phyloP scores from a whole-genome alignment of 2,797 vertebrate species.

The Bryconaethiops microstoma region DNA sequence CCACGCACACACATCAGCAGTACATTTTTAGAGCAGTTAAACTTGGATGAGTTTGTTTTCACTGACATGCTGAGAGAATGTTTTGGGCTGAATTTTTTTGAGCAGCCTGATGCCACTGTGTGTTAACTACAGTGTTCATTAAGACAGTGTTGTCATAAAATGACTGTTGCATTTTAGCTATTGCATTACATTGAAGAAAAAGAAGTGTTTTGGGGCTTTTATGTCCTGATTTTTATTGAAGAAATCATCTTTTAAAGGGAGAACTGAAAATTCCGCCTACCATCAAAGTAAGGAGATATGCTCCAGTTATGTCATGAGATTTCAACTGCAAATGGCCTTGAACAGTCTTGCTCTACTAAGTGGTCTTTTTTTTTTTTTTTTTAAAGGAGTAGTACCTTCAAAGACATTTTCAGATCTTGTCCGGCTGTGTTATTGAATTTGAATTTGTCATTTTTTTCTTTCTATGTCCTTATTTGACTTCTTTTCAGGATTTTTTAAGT shows the following conservation, averaged over 20 bases:
- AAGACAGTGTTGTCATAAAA: neutral
- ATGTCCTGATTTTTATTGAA: neutral
- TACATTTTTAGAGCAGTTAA: neutral
- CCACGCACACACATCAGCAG: neutral
- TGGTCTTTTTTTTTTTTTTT: neutral
- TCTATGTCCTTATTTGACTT: no score
- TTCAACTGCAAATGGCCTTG: conserved; percentile 53
- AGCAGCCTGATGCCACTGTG: neutral
- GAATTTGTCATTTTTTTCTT: no score
- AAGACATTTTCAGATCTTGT: conserved; percentile 54
- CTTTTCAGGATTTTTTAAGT: no score
- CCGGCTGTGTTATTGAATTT: conserved; percentile 4
- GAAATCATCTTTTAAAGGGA: neutral
- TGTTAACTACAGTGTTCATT: neutral
- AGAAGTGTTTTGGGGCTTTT: neutral
- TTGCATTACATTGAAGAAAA: no score
- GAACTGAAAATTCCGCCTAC: neutral
- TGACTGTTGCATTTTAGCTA: neutral
- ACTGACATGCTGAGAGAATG: neutral
- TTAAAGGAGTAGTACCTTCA: conserved; percentile 64
- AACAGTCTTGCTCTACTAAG: conserved; percentile 13
- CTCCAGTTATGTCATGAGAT: conserved; percentile 65
- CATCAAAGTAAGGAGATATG: conserved; percentile 25
- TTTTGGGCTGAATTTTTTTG: neutral
- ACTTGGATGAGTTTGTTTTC: neutral